Evolutionary conservation across 1,140 invertebrate species (phyloP).

Genomic region (Odontomachus brunneus): DNA sequence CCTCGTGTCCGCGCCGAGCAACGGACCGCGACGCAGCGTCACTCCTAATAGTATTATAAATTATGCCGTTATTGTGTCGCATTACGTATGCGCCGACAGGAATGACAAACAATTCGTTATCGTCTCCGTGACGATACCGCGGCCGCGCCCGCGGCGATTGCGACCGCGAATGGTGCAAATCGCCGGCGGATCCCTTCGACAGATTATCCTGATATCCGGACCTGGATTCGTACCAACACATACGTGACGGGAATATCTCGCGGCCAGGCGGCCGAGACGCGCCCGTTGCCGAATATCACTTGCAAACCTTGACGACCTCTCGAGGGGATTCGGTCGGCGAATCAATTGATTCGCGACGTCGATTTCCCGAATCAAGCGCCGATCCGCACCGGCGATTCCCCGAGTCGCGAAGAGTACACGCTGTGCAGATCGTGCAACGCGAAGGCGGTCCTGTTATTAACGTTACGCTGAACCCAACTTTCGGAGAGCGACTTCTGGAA

Average conservation of each 20-base stretch:
- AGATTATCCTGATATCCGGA: slow-evolving; percentile 55
- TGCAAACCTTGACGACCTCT: slow-evolving; percentile 13
- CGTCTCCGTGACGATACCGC: slow-evolving; percentile 28
- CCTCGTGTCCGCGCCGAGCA: neutral
- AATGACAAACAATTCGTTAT: slow-evolving; percentile 60
- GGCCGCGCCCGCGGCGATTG: neutral
- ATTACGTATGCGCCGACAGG: slow-evolving; percentile 17
- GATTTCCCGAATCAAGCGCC: too few species aligned
- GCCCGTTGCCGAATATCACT: neutral
- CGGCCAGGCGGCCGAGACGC: neutral
- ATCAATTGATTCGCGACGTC: slow-evolving; percentile 17
- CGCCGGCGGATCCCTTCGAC: slow-evolving; percentile 25
- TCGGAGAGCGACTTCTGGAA: too few species aligned
- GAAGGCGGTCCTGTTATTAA: too few species aligned
- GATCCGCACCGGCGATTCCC: too few species aligned
- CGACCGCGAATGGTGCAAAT: slow-evolving; percentile 42
- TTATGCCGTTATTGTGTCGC: slow-evolving; percentile 15
- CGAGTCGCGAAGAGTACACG: too few species aligned
- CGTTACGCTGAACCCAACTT: too few species aligned
- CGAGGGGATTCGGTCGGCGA: neutral
- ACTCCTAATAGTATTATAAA: slow-evolving; percentile 14
- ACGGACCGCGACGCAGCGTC: neutral
- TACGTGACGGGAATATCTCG: slow-evolving; percentile 19
- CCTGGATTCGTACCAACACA: slow-evolving; percentile 47
- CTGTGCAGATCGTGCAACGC: too few species aligned